Base-by-base conservation (phyloP, 92 coral and sea anemone species). In the Phenganax marumi region DNA sequence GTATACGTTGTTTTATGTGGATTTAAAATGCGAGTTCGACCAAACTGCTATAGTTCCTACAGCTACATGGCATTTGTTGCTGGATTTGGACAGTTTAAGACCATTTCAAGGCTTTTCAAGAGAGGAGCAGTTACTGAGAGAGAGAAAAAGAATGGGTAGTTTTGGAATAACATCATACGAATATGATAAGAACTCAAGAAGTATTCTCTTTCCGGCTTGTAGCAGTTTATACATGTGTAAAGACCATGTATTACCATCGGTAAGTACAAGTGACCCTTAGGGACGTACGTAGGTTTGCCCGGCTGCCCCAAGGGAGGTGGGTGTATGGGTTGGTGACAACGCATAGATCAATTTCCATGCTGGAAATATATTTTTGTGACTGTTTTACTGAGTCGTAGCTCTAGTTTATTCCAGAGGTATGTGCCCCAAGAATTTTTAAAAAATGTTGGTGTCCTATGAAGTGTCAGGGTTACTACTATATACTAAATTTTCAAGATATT, bases 81-180 rank as follows among this genome's bases (percentile, higher is more conserved):
- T 96, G 24, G 96, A 96, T 65, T 85, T 91, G 73, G 85, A 77
- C 21, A 81, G 88, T 58, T 81, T 86, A 12, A 86, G 92, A 16
- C 91, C 91, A 0, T 96, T 96, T 88, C 90, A 89, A 24, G 99
- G 99, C 19, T 96, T 89, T 77, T 96, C 99, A 8, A 83, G 96
- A 18, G 99, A 96, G 66, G 99, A 96, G 61, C 97, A 96, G 79
- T 63, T 96, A 50, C 73, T 96, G 16, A 84, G 99, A 46, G 99
- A 96, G 75, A 84, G 99, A 73, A 96, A 96, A 57, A 84, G 99
- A 19, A 77, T 96, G 22, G 99, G 99, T 0, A 89, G 97, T 57
- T 93, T 92, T 92, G 99, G 99, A 9, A 92, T 96, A 50, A 96
- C 99, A 10, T 88, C 97, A 8, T 96, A 96, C 75, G 99, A 96